Evolutionary conservation across 2,888 invertebrate species (phyloP).

Genomic region (Clepsis dumicolana): DNA sequence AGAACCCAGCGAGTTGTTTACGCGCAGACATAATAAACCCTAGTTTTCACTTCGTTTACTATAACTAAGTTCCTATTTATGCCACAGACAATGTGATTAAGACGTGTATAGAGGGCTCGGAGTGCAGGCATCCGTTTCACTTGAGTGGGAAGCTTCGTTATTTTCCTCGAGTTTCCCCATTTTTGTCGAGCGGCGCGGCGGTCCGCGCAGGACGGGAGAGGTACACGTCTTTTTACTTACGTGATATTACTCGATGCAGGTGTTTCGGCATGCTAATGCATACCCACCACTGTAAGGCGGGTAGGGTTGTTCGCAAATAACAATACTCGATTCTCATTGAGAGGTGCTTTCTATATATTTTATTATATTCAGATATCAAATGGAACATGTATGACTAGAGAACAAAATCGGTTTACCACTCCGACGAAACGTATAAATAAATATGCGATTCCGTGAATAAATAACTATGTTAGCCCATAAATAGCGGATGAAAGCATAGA

Average conservation of each 20-base stretch:
- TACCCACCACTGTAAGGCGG: conserved; percentile 49
- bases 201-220: conserved; percentile 66
- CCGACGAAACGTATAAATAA: background rate
- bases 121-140: conserved; percentile 57
- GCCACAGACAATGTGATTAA: background rate
- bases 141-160: conserved; percentile 68
- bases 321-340: conserved; percentile 3
- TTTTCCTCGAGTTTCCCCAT: conserved; percentile 62
- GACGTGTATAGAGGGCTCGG: conserved; percentile 1
- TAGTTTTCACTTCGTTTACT: background rate
- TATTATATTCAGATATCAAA: too few species aligned
- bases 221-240: conserved; percentile 83
- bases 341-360: too few species aligned
- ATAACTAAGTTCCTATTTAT: conserved; percentile 9
- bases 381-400: background rate
- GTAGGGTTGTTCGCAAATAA: conserved; percentile 32
- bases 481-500: too few species aligned
- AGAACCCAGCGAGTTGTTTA: background rate
- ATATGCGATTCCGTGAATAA: too few species aligned
- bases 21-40: background rate
- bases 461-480: too few species aligned
- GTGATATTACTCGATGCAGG: conserved; percentile 63
- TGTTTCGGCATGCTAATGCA: conserved; percentile 70
- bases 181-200: conserved; percentile 57
- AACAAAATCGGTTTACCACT: background rate